Evolutionary conservation across 2,797 vertebrate genomes (phyloP).

Genomic region (Mus spretus): DNA sequence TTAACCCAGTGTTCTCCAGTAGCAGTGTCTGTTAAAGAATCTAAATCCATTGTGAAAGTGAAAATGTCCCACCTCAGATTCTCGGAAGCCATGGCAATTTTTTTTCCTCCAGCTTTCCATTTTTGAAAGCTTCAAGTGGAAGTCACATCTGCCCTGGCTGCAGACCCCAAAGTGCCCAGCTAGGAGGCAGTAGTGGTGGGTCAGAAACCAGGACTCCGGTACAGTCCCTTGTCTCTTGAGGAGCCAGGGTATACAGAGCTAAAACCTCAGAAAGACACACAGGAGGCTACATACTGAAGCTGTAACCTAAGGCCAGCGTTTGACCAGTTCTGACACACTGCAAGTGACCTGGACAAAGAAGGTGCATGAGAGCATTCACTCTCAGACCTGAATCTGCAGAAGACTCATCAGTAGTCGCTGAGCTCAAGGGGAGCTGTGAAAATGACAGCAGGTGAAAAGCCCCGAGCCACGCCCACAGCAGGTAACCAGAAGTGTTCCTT

Average conservation of each 20-base stretch:
- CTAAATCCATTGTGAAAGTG: conserved; percentile 4
- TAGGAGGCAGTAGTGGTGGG: not conserved
- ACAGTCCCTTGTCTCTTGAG: not conserved
- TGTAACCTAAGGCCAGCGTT: not conserved
- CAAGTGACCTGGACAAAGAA: not conserved
- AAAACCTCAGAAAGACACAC: not conserved
- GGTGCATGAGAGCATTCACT: not conserved
- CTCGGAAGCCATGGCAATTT: not conserved
- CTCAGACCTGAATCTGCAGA: conserved; percentile 3
- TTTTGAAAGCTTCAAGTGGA: conserved; percentile 46
- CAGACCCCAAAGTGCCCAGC: not conserved
- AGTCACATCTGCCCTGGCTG: not conserved
- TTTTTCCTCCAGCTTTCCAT: not conserved
- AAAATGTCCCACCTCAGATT: conserved; percentile 17
- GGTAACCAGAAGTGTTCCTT: not conserved
- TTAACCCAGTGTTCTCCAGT: not conserved
- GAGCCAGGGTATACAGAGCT: not conserved
- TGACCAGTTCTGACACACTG: not conserved
- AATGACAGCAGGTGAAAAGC: not conserved
- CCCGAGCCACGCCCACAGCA: not conserved
- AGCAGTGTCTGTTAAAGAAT: conserved; percentile 4
- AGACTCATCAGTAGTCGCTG: not conserved
- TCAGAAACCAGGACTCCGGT: not conserved
- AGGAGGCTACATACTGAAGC: not conserved
- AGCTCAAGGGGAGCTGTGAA: not conserved